Percentiles rank a stretch among this genome's conserved stretches.
These are phyloP conservation scores for Calliopum simillimum DNA, from an alignment of 2,888 invertebrate species.

Conservation along the genomic window DNA sequence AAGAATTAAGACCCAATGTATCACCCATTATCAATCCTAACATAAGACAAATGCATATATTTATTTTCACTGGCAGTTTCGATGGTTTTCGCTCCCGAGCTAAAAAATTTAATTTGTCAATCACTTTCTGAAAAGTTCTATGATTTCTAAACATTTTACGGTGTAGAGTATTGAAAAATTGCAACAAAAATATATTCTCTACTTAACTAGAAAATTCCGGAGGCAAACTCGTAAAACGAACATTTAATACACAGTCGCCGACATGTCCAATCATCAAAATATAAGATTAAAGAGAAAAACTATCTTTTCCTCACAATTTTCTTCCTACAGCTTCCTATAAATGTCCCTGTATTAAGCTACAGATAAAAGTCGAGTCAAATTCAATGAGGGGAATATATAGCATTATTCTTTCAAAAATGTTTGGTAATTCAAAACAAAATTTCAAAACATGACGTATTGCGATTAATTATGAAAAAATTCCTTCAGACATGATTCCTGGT, in stretches of 20 bases:
- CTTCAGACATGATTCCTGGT: background rate
- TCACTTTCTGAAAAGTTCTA: constrained; percentile 7
- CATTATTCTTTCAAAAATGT: background rate
- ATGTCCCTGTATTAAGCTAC: background rate
- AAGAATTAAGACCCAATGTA: background rate
- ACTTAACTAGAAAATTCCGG: background rate
- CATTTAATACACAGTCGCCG: background rate
- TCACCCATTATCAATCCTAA: constrained; percentile 11
- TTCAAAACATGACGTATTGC: constrained; percentile 1
- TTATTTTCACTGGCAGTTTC: background rate
- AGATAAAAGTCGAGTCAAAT: background rate
- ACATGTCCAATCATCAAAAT: background rate
- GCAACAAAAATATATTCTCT: constrained; percentile 2
- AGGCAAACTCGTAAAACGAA: background rate
- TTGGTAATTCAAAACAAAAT: background rate
- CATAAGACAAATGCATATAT: background rate
- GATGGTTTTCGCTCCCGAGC: background rate
- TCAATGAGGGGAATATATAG: background rate
- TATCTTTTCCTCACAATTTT: background rate
- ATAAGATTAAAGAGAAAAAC: background rate
- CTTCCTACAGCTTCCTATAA: background rate
- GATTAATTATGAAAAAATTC: background rate
- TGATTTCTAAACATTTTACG: background rate
- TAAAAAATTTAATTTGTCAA: constrained; percentile 3
- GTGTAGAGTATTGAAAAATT: background rate